phyloP scores from a whole-genome alignment of 2,888 invertebrate genomes.

The Busseola fusca region DNA sequence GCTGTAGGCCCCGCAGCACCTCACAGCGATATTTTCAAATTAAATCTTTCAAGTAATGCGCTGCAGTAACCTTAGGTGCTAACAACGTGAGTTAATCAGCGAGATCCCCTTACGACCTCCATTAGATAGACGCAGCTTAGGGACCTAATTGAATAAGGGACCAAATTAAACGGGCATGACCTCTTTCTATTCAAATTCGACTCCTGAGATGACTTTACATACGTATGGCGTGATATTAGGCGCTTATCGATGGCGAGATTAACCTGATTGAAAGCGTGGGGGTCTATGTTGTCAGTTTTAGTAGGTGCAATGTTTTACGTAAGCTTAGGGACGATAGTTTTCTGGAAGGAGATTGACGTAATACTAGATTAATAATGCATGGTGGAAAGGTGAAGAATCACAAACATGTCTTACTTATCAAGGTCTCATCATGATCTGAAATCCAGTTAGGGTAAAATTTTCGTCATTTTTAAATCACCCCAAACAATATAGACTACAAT shows the following conservation, averaged over 20 bases:
- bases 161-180: conserved; percentile 85
- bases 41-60: conserved; percentile 70
- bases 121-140: conserved; percentile 84
- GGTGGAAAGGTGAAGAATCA: not conserved
- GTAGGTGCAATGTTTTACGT: conserved; percentile 31
- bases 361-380: not conserved
- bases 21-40: conserved; percentile 63
- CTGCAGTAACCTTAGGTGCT: conserved; percentile 76
- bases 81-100: conserved; percentile 85
- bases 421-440: not conserved
- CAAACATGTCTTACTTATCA: not conserved
- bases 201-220: conserved; percentile 74
- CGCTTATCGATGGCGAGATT: conserved; percentile 76
- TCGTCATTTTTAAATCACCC: not conserved
- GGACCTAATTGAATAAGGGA: conserved; percentile 87
- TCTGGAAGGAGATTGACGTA: conserved; percentile 1
- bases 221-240: conserved; percentile 73
- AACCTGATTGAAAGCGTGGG: conserved; percentile 73
- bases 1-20: conserved; percentile 6
- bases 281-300: conserved; percentile 50
- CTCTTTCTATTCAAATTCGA: conserved; percentile 88
- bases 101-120: conserved; percentile 84
- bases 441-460: not conserved
- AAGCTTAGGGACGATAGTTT: conserved; percentile 16
- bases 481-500: no score